Percentiles rank a stretch among this genome's conserved stretches.
These are phyloP conservation scores for Actenoides lindsayi DNA, from an alignment of 2,113 vertebrate species.

Conservation along the genomic window DNA sequence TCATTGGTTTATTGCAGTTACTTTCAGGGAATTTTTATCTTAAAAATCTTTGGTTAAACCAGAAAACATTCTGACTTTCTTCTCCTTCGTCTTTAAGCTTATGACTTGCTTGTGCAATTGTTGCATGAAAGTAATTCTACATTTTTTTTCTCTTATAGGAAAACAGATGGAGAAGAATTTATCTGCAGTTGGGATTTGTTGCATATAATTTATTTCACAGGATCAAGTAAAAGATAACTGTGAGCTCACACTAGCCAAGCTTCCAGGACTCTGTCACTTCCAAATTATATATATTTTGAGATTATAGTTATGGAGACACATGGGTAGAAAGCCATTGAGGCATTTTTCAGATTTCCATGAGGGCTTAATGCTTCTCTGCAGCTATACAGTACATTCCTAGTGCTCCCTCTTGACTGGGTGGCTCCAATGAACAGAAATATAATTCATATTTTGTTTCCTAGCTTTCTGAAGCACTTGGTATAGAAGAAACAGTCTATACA, in stretches of 20 bases:
- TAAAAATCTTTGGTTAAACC: slow-evolving; percentile 71
- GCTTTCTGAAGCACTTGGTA: slow-evolving; percentile 35
- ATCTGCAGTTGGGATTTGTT: slow-evolving; percentile 72
- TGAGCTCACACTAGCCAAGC: slow-evolving; percentile 21
- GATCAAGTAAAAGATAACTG: slow-evolving; percentile 64
- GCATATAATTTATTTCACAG: slow-evolving; percentile 72
- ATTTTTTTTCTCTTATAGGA: slow-evolving; percentile 61
- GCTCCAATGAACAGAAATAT: slow-evolving; percentile 46
- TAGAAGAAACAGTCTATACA: neutral
- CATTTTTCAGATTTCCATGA: slow-evolving; percentile 28
- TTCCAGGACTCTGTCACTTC: slow-evolving; percentile 32
- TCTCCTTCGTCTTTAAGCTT: slow-evolving; percentile 54
- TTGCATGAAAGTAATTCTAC: slow-evolving; percentile 61
- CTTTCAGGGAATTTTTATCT: slow-evolving; percentile 73
- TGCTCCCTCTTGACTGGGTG: slow-evolving; percentile 72
- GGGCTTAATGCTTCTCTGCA: slow-evolving; percentile 26
- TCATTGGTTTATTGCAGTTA: slow-evolving; percentile 68
- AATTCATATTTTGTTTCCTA: slow-evolving; percentile 50
- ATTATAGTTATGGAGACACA: slow-evolving; percentile 39
- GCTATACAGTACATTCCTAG: slow-evolving; percentile 53
- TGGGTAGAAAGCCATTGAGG: slow-evolving; percentile 16
- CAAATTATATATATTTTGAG: slow-evolving; percentile 49
- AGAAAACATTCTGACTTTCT: slow-evolving; percentile 66
- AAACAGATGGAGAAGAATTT: slow-evolving; percentile 75
- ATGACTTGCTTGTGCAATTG: slow-evolving; percentile 67